Evolutionary conservation across 2,797 vertebrate genomes (phyloP).

Genomic region (Poeciliopsis turneri): DNA sequence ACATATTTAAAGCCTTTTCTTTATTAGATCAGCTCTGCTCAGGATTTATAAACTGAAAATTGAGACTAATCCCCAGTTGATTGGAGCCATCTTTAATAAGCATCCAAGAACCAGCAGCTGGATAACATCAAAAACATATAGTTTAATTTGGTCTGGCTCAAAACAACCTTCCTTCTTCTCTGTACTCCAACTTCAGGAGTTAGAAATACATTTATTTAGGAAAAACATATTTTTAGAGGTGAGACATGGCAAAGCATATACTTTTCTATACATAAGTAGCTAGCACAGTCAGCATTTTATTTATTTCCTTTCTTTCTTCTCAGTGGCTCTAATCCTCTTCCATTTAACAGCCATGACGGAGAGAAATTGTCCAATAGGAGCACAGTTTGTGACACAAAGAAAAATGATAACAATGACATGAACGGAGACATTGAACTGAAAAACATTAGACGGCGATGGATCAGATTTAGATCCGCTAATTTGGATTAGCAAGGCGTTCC

Average conservation of each 20-base stretch:
- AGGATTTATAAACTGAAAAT: constrained; percentile 19
- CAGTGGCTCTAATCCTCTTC: not conserved
- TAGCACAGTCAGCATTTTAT: too few relatives aligned
- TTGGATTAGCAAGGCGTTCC: not conserved
- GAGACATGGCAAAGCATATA: not conserved
- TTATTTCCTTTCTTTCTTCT: not conserved
- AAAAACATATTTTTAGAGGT: not conserved
- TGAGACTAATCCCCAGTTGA: not conserved
- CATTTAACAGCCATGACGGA: not conserved
- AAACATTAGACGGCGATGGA: not conserved
- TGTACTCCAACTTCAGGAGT: not conserved
- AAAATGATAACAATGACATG: not conserved
- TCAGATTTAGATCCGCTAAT: not conserved
- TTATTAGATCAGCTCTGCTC: constrained; percentile 2
- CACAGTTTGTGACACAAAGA: not conserved
- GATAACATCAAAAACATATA: not conserved
- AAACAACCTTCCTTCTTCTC: not conserved
- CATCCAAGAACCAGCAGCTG: not conserved
- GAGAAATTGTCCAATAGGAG: not conserved
- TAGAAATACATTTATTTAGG: not conserved
- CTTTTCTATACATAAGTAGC: not conserved
- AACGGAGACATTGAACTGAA: not conserved
- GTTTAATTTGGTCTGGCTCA: not conserved
- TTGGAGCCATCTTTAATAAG: not conserved
- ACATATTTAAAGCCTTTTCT: constrained; percentile 2